Evolutionary conservation across 2,113 vertebrate genomes (phyloP).

Genomic region (Oreamnos americanus): DNA sequence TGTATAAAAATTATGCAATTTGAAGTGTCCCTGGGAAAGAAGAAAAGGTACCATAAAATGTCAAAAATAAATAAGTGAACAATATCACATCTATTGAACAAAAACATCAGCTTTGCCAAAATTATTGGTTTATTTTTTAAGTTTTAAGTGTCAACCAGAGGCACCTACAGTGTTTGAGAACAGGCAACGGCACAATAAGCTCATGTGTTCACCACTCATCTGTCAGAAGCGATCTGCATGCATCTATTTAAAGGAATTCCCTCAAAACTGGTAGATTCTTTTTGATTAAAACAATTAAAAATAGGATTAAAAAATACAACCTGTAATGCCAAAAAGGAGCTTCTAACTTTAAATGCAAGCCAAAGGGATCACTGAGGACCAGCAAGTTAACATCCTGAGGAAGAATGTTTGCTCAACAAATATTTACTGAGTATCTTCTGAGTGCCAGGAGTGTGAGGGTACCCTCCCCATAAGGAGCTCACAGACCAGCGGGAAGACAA

Average conservation of each 20-base stretch:
- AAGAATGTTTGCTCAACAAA: slow-evolving; percentile 33
- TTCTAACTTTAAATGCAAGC: not conserved
- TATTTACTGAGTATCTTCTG: not conserved
- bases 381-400: not conserved
- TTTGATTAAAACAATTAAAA: not conserved
- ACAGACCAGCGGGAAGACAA: not conserved
- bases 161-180: slow-evolving; percentile 17
- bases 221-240: not conserved
- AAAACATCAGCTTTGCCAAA: slow-evolving; percentile 20
- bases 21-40: not conserved
- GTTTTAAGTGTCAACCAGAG: not conserved
- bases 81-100: not conserved
- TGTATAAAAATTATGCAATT: slow-evolving; percentile 2
- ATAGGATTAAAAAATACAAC: not conserved
- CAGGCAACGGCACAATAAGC: not conserved
- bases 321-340: not conserved
- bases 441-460: not conserved
- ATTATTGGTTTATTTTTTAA: not conserved
- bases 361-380: not conserved
- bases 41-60: slow-evolving; percentile 11
- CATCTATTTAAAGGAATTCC: not conserved
- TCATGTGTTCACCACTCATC: not conserved
- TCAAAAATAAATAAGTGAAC: slow-evolving; percentile 21
- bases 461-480: not conserved
- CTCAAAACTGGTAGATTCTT: not conserved